phyloP scores from a whole-genome alignment of 1,140 invertebrate species.

The Habropoda laboriosa region DNA sequence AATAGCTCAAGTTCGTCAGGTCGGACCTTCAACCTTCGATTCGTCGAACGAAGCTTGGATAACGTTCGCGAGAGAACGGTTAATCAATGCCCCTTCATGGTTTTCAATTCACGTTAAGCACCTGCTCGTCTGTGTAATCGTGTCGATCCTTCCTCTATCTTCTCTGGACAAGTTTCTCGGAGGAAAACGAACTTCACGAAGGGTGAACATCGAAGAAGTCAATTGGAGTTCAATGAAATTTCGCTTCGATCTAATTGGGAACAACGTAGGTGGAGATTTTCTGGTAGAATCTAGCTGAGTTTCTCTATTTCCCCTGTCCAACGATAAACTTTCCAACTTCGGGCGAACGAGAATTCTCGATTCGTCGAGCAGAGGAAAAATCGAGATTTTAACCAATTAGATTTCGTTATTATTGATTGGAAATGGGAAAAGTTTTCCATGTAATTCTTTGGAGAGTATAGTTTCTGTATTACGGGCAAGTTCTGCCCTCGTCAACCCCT shows the following conservation, averaged over 20 bases:
- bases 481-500: not conserved
- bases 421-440: too few relatives aligned
- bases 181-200: not conserved
- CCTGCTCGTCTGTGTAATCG: slow-evolving; percentile 9
- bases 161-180: not conserved
- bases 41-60: not conserved
- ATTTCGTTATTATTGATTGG: not conserved
- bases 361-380: not conserved
- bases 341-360: too few relatives aligned
- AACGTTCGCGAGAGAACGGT: not conserved
- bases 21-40: slow-evolving; percentile 43
- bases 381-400: slow-evolving; percentile 19
- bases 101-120: slow-evolving; percentile 14
- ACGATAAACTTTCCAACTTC: too few relatives aligned
- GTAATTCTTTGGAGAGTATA: too few relatives aligned
- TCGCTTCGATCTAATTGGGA: not conserved
- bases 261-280: not conserved
- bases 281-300: too few relatives aligned
- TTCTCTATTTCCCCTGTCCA: too few relatives aligned
- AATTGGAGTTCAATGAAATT: slow-evolving; percentile 19
- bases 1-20: slow-evolving; percentile 43
- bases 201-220: not conserved
- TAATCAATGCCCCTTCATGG: not conserved
- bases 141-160: not conserved
- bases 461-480: too few relatives aligned